These are phyloP conservation scores for Scyliorhinus canicula DNA, from an alignment of 2,797 vertebrate species.

Conservation along the genomic window DNA sequence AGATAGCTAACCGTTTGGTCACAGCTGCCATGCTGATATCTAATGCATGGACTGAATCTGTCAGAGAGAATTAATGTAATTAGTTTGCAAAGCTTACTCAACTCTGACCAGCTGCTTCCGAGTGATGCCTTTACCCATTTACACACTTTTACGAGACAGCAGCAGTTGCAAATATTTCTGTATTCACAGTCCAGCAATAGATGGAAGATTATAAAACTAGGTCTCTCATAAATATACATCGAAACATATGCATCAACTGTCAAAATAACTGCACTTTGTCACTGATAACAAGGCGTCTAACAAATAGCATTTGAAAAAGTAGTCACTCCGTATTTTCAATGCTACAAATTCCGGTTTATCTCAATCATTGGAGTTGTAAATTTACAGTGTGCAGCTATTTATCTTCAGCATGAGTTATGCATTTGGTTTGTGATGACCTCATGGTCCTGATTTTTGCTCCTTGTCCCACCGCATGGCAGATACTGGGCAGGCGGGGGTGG, in stretches of 20 bases:
- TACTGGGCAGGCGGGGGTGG: not conserved
- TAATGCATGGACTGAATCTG: constrained; percentile 38
- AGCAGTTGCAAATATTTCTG: constrained; percentile 28
- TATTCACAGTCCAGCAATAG: not conserved
- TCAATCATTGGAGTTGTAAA: not conserved
- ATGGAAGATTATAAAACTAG: not conserved
- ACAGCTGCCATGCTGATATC: constrained; percentile 28
- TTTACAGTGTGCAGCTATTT: not conserved
- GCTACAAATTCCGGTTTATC: constrained; percentile 13
- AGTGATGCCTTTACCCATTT: constrained; percentile 18
- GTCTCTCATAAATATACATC: constrained; percentile 31
- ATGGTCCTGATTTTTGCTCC: not conserved
- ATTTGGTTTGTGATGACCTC: not conserved
- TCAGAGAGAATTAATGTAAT: constrained; percentile 33
- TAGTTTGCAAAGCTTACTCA: constrained; percentile 37
- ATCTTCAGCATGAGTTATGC: not conserved
- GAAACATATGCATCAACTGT: constrained; percentile 17
- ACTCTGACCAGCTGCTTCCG: constrained; percentile 33
- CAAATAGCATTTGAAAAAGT: constrained; percentile 2
- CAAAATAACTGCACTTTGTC: constrained; percentile 20
- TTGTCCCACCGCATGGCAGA: not conserved
- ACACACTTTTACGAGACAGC: constrained; percentile 5
- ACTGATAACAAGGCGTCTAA: not conserved
- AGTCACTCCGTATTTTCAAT: constrained; percentile 2
- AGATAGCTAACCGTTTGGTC: not conserved